Conservation (phyloP, 2,888 invertebrate species). For the Luperina nickerlii region DNA sequence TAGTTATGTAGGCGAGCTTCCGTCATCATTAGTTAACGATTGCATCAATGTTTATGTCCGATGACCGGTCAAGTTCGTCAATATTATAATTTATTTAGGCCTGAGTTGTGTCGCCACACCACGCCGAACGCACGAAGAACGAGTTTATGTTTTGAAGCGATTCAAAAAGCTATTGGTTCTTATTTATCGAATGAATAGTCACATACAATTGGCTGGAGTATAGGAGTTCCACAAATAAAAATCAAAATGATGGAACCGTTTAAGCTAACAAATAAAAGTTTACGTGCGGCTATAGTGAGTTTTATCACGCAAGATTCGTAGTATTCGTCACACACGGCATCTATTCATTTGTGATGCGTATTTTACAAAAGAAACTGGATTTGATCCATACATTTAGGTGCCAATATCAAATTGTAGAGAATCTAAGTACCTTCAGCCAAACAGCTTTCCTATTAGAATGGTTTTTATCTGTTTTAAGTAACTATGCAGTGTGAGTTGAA, state of each 20-base stretch:
- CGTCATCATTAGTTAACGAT: conserved; percentile 77
- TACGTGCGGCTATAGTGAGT: conserved; percentile 29
- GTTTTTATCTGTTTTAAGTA: conserved; percentile 5
- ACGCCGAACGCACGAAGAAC: neutral
- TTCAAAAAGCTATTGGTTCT: neutral
- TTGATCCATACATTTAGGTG: conserved; percentile 2
- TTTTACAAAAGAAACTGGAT: conserved; percentile 69
- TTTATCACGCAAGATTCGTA: conserved; percentile 50
- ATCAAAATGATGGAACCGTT: conserved; percentile 15
- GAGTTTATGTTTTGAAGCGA: neutral
- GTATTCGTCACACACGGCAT: conserved; percentile 70
- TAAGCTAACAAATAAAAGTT: conserved; percentile 46
- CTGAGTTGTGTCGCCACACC: neutral
- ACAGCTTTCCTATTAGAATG: neutral
- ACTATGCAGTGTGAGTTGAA: conserved; percentile 7
- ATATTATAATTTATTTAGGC: conserved; percentile 49
- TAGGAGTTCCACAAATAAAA: conserved; percentile 31
- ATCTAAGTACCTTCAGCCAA: conserved; percentile 1
- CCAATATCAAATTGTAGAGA: neutral
- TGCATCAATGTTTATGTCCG: conserved; percentile 71
- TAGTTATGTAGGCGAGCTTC: conserved; percentile 79
- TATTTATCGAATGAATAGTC: neutral
- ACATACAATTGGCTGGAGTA: neutral
- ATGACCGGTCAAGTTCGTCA: conserved; percentile 63
- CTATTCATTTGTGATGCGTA: conserved; percentile 65